Conservation (phyloP, 2,113 vertebrate genomes). For the Ailuropoda melanoleuca region DNA sequence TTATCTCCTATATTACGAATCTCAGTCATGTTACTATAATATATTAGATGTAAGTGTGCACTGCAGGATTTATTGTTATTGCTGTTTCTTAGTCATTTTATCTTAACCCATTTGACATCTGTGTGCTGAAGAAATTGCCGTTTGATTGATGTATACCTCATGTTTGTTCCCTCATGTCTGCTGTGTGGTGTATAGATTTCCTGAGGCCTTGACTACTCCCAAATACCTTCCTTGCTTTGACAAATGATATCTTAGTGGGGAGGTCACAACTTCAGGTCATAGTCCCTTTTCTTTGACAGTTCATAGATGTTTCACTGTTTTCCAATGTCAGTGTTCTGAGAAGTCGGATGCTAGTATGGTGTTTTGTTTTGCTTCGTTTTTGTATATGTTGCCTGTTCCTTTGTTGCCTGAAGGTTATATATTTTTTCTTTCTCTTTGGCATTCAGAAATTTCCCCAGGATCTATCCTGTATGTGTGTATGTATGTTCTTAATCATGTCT, state of each 20-base stretch:
- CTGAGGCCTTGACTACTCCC: not conserved
- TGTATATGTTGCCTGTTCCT: not conserved
- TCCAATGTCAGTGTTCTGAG: not conserved
- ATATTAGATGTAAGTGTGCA: not conserved
- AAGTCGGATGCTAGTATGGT: not conserved
- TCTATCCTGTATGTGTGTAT: not conserved
- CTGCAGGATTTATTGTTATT: not conserved
- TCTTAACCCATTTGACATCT: conserved; percentile 15
- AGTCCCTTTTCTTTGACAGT: not conserved
- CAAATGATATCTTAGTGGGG: not conserved
- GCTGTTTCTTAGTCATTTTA: not conserved
- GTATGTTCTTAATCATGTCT: not conserved
- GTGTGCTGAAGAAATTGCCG: not conserved
- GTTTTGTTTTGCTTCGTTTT: not conserved
- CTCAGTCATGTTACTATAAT: not conserved
- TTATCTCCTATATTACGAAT: conserved; percentile 10
- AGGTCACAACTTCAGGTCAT: not conserved
- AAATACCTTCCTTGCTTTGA: conserved; percentile 33
- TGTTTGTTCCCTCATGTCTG: not conserved
- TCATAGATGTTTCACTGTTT: not conserved
- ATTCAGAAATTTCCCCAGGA: not conserved
- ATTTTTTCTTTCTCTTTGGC: not conserved
- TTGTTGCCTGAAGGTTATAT: conserved; percentile 3
- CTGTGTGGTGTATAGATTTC: conserved; percentile 15
- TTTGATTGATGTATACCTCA: not conserved